These are phyloP conservation scores for Oreamnos americanus DNA, from an alignment of 2,113 vertebrate genomes.

Conservation along the genomic window DNA sequence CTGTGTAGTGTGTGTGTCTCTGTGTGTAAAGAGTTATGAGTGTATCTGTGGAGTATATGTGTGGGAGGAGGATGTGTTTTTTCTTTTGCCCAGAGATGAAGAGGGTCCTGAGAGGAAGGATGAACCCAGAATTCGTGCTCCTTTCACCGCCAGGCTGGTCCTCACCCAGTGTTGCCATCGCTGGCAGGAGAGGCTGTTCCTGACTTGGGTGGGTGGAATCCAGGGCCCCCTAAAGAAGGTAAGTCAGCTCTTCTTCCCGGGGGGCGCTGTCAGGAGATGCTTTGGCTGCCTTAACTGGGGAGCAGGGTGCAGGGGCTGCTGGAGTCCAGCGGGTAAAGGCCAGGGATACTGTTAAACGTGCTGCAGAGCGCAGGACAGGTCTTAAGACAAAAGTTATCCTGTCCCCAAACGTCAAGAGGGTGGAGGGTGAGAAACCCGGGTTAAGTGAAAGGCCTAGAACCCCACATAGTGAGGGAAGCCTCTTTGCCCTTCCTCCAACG, in stretches of 20 bases:
- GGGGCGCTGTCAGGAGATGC: not conserved
- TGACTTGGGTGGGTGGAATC: too few species aligned
- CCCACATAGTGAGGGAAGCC: not conserved
- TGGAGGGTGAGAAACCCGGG: not conserved
- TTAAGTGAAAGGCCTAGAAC: not conserved
- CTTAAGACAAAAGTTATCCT: not conserved
- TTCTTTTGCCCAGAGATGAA: not conserved
- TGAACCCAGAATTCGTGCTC: not conserved
- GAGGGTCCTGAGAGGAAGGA: not conserved
- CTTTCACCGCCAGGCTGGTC: not conserved
- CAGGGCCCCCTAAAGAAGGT: not conserved
- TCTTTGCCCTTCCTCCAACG: not conserved
- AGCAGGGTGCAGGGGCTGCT: not conserved
- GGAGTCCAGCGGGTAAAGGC: not conserved
- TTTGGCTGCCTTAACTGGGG: not conserved
- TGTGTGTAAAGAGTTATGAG: not conserved
- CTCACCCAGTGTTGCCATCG: fast-evolving
- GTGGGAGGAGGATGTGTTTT: not conserved
- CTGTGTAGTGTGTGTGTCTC: not conserved
- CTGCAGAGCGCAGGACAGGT: not conserved
- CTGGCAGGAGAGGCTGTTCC: not conserved
- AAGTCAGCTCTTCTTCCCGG: not conserved
- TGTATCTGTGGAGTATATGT: not conserved
- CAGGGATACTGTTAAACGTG: not conserved
- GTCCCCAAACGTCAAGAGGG: not conserved